phyloP scores from a whole-genome alignment of 2,888 invertebrate genomes.

The Parelbella ahira region DNA sequence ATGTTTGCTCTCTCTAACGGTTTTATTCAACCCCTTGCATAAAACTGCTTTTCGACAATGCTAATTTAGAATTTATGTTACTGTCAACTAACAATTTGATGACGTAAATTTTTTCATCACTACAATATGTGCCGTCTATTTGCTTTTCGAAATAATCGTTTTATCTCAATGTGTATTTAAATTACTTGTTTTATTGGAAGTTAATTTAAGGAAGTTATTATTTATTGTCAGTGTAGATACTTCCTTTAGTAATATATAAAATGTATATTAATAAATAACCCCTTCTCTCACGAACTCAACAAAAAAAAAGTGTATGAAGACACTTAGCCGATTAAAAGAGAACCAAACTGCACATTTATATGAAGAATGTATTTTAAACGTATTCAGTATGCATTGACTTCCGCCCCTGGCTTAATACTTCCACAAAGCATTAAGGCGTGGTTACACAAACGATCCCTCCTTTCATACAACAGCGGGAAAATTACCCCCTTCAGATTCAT shows the following conservation, averaged over 20 bases:
- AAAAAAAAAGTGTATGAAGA: background rate
- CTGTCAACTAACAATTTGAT: too few species aligned
- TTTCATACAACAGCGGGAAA: conserved; percentile 56
- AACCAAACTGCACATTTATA: conserved; percentile 18
- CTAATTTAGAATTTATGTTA: conserved; percentile 6
- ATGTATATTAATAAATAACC: too few species aligned
- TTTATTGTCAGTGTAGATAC: too few species aligned
- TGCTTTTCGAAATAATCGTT: too few species aligned
- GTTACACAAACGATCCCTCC: conserved; percentile 58
- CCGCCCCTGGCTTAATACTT: conserved; percentile 41
- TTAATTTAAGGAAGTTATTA: too few species aligned
- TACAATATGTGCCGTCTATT: too few species aligned
- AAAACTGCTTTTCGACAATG: conserved; percentile 24
- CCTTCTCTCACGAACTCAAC: too few species aligned
- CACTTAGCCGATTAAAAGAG: conserved; percentile 1
- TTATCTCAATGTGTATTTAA: too few species aligned
- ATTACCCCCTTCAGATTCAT: conserved; percentile 56
- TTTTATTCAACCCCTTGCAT: conserved; percentile 49
- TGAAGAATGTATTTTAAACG: conserved; percentile 22
- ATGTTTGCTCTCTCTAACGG: conserved; percentile 70
- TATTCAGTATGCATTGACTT: conserved; percentile 25
- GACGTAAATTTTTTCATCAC: too few species aligned
- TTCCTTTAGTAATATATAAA: too few species aligned
- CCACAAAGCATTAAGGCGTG: conserved; percentile 64
- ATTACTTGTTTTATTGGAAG: too few species aligned